Percentiles rank a stretch among this genome's conserved stretches.
Evolutionary conservation across 2,797 vertebrate genomes (phyloP).

Genomic region (Lepus townsendii): DNA sequence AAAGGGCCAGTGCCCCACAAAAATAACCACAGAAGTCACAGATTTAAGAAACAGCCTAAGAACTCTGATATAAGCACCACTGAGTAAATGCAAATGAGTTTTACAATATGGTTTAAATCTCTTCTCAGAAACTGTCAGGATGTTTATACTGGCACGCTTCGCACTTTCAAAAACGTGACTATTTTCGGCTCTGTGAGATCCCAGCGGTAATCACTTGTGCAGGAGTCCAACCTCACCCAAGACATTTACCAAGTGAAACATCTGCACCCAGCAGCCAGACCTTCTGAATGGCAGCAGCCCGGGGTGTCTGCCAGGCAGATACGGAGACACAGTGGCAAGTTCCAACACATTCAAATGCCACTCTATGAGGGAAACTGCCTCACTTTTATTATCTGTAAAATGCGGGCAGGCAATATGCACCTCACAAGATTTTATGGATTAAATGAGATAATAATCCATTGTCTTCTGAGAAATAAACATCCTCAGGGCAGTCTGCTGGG

Average conservation of each 20-base stretch:
- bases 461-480: not conserved
- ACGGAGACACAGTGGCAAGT: not conserved
- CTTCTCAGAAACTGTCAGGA: constrained; percentile 58
- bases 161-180: constrained; percentile 62
- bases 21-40: constrained; percentile 31
- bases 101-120: constrained; percentile 47
- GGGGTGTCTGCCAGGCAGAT: not conserved
- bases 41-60: constrained; percentile 21
- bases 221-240: not conserved
- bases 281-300: not conserved
- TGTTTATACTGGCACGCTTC: constrained; percentile 58
- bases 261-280: not conserved
- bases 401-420: not conserved
- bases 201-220: not conserved
- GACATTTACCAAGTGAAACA: not conserved
- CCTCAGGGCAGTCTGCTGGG: not conserved
- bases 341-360: constrained; percentile 28
- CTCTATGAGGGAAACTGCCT: not conserved
- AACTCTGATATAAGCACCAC: not conserved
- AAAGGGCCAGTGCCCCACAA: constrained; percentile 12
- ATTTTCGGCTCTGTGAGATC: constrained; percentile 38
- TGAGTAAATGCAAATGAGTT: constrained; percentile 54
- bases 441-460: not conserved
- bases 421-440: not conserved
- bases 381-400: not conserved